A percentile compares a stretch with the other conserved stretches of the same genome.
Conservation (phyloP, 2,797 vertebrate genomes). For the Sorex maritimensis region DNA sequence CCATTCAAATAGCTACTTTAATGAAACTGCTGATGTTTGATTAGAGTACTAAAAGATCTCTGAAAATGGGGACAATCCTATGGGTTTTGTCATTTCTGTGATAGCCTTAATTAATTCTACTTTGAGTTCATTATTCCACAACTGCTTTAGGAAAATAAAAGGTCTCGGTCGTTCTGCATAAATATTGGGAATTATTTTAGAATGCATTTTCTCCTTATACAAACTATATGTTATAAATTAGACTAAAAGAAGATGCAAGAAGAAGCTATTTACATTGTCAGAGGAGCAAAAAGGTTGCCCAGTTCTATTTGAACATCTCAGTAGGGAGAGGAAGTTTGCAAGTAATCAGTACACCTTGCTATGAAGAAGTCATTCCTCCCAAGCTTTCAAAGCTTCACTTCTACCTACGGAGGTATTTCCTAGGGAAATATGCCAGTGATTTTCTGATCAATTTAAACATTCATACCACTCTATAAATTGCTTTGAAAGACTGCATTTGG, state of each 20-base stretch:
- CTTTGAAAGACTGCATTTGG: constrained; percentile 58
- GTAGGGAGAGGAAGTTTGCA: constrained; percentile 6
- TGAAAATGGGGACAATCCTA: constrained; percentile 67
- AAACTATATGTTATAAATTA: constrained; percentile 67
- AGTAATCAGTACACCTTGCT: background rate
- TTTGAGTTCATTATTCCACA: constrained; percentile 79
- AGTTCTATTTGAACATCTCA: background rate
- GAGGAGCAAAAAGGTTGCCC: background rate
- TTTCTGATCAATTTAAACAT: constrained; percentile 62
- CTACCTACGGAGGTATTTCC: constrained; percentile 50
- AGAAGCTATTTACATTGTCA: constrained; percentile 41
- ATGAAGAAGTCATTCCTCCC: background rate
- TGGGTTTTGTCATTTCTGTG: constrained; percentile 63
- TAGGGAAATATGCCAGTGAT: constrained; percentile 48
- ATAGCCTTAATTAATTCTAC: constrained; percentile 76
- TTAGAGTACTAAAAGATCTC: constrained; percentile 67
- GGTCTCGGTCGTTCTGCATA: constrained; percentile 54
- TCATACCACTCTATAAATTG: constrained; percentile 62
- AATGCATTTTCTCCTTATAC: background rate
- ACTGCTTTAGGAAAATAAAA: constrained; percentile 78
- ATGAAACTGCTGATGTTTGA: constrained; percentile 72
- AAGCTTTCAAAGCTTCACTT: constrained; percentile 45
- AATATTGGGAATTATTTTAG: constrained; percentile 58
- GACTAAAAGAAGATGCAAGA: constrained; percentile 38
- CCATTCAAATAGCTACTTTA: constrained; percentile 58